These are phyloP conservation scores for Glossophaga mutica DNA, from an alignment of 2,797 vertebrate species.

Conservation along the genomic window DNA sequence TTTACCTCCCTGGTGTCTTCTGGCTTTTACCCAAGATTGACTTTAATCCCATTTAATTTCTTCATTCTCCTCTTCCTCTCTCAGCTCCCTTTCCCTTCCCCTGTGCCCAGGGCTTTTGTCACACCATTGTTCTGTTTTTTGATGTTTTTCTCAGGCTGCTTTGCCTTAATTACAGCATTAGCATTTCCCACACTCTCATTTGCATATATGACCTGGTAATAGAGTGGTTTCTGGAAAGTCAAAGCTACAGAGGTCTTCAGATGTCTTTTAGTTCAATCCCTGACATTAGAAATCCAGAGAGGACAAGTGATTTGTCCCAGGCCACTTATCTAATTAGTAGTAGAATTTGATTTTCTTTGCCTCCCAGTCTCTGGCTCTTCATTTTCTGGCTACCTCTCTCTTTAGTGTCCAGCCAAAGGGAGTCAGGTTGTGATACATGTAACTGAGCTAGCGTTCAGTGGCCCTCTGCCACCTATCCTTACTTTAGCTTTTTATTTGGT, in stretches of 20 bases:
- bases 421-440: background rate
- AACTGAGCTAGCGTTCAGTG: background rate
- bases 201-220: background rate
- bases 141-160: background rate
- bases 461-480: background rate
- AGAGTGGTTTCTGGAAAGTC: background rate
- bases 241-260: background rate
- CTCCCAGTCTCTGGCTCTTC: background rate
- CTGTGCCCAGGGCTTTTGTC: background rate
- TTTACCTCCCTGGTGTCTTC: background rate
- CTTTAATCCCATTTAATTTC: background rate
- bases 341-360: constrained; percentile 38
- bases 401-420: background rate
- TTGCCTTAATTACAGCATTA: background rate
- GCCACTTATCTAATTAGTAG: background rate
- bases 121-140: background rate
- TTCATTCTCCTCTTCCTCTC: background rate
- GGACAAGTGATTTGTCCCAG: background rate
- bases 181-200: background rate
- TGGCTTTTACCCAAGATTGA: constrained; percentile 23
- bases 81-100: background rate
- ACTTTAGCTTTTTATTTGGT: background rate
- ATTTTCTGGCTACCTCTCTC: background rate
- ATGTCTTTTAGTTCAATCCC: background rate
- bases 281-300: background rate